Evolutionary conservation across 92 coral and sea anemone species (phyloP), one percentile per base, ranked within the genome.

Genomic region (Phenganax stokvisi): DNA sequence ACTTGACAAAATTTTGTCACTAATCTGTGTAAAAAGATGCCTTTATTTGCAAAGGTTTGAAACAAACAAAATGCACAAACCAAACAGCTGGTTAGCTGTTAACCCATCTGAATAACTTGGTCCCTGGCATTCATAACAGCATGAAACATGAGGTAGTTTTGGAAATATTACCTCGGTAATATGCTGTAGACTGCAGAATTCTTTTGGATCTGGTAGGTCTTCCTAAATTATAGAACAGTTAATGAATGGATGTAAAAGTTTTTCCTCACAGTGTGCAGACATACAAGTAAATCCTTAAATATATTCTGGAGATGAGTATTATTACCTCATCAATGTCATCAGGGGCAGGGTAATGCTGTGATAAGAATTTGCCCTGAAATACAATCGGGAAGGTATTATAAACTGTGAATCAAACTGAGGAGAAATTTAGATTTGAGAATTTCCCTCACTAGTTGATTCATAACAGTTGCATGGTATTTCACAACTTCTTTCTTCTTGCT

Each of bases 361-460:
- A 81, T 75, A 91, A 81, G 66, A 89, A 91, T 54, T 87, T 83
- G 3, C 91, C 91, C 93, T 90, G 69, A 13, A 6, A 65, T 62
- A 9, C 54, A 3, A 57, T 37, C 2, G 47, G 47, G 47, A 37
- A 37, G 47, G 5, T 37, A 37, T 5, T 37, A 1, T 37, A 37
- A 15, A 12, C 4, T 51, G 25, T 29, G 51, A 12, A 16, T 31
- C 74, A 69, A 69, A 30, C 3, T 51, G 27, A 69, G 55, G 74
- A 6, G 3, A 70, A 57, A 12, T 7, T 72, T 51, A 85, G 59
- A 72, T 51, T 15, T 17, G 58, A 64, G 6, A 47, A 76, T 8
- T 30, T 65, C 51, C 63, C 30, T 64, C 73, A 96, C 99, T 90
- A 96, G 79, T 68, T 90, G 89, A 71, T 86, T 96, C 92, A 92